Evolutionary conservation across 1,140 invertebrate species (phyloP).

Genomic region (Diuraphis noxia): DNA sequence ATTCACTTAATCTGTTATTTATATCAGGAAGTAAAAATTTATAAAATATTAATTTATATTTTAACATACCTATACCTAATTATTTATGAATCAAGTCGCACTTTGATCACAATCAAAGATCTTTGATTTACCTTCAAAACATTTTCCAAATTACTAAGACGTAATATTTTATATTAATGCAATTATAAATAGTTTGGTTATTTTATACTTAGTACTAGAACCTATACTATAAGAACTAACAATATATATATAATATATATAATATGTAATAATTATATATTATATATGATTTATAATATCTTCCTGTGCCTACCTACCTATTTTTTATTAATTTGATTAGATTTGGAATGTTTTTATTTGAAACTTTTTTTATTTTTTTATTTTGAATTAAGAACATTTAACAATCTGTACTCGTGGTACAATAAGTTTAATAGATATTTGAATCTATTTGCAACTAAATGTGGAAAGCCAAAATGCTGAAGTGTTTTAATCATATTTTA

Average conservation of each 20-base stretch:
- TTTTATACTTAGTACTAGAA: not conserved
- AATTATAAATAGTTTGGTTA: not conserved
- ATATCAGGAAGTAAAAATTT: not conserved
- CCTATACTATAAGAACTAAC: not conserved
- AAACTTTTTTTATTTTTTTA: no score
- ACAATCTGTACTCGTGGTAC: no score
- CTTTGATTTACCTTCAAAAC: not conserved
- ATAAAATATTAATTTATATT: not conserved
- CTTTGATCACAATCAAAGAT: slow-evolving; percentile 19
- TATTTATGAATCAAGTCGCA: not conserved
- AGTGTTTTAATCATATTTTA: not conserved
- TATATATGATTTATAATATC: no score
- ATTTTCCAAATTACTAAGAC: not conserved
- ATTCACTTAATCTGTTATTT: no score
- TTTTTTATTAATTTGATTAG: not conserved
- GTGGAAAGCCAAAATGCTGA: not conserved
- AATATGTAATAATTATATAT: no score
- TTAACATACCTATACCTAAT: not conserved
- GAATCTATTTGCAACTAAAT: no score
- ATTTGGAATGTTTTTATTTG: not conserved
- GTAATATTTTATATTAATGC: not conserved
- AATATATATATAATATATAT: not conserved
- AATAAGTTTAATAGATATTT: no score
- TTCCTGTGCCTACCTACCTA: not conserved
- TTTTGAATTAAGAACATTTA: no score